phyloP scores from a whole-genome alignment of 2,113 vertebrate genomes.

The Monopterus albus region DNA sequence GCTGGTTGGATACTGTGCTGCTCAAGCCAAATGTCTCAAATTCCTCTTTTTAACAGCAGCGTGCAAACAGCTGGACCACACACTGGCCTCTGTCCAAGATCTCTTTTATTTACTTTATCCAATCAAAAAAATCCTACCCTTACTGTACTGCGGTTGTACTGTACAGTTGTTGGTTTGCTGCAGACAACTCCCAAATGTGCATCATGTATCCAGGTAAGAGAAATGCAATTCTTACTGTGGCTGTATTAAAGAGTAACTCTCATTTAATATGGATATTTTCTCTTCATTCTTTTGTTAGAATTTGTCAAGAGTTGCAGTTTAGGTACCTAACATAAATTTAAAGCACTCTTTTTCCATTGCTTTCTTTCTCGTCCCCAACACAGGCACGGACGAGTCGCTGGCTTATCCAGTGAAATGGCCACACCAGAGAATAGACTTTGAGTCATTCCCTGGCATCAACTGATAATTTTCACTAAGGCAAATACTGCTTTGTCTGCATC shows the following conservation, averaged over 20 bases:
- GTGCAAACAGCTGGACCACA: slow-evolving; percentile 11
- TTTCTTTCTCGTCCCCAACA: slow-evolving; percentile 15
- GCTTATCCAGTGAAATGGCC: slow-evolving; percentile 17
- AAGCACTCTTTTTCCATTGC: background rate
- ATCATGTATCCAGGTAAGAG: too few species aligned
- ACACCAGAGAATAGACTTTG: slow-evolving; percentile 26
- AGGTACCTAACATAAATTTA: background rate
- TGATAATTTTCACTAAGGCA: slow-evolving; percentile 38
- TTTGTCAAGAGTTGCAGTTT: background rate
- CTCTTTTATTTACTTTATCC: slow-evolving; percentile 4
- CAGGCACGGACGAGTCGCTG: slow-evolving; percentile 23
- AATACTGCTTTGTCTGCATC: slow-evolving; percentile 61
- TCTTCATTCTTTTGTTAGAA: background rate
- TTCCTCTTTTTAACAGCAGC: slow-evolving; percentile 30
- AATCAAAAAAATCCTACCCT: slow-evolving; percentile 11
- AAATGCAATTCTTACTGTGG: background rate
- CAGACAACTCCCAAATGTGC: too few species aligned
- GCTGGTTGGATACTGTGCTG: slow-evolving; percentile 20
- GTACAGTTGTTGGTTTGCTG: too few species aligned
- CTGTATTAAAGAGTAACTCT: background rate
- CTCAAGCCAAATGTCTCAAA: slow-evolving; percentile 27
- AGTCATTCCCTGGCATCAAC: slow-evolving; percentile 24
- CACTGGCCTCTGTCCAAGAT: background rate
- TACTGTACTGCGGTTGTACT: background rate
- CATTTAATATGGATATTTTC: background rate